Conservation (phyloP, 2,113 vertebrate species). For the Peromyscus leucopus region DNA sequence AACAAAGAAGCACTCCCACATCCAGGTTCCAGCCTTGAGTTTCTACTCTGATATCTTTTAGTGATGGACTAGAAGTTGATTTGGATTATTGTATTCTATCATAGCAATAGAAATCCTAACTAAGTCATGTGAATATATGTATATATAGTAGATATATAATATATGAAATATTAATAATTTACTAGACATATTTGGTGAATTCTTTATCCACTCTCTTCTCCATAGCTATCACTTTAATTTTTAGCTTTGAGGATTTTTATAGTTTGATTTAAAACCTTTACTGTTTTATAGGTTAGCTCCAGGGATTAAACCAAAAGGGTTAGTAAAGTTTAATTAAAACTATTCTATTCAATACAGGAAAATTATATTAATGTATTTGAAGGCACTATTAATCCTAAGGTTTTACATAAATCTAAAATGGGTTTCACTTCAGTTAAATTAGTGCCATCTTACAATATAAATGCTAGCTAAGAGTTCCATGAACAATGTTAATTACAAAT, state of each 20-base stretch:
- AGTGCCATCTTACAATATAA: slow-evolving; percentile 73
- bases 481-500: slow-evolving; percentile 65
- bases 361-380: slow-evolving; percentile 82
- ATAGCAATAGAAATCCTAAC: background rate
- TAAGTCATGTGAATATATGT: background rate
- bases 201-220: slow-evolving; percentile 67
- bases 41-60: background rate
- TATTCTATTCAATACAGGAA: slow-evolving; percentile 76
- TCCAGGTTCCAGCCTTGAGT: background rate
- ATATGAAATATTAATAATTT: slow-evolving; percentile 74
- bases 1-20: background rate
- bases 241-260: slow-evolving; percentile 81
- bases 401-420: slow-evolving; percentile 71
- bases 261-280: slow-evolving; percentile 85
- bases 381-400: slow-evolving; percentile 74
- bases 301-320: slow-evolving; percentile 83
- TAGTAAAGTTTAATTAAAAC: slow-evolving; percentile 87
- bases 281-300: slow-evolving; percentile 81
- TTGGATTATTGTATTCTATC: background rate
- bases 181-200: slow-evolving; percentile 78
- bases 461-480: slow-evolving; percentile 65
- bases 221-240: slow-evolving; percentile 77
- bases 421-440: slow-evolving; percentile 72
- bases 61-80: background rate
- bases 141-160: background rate